Percentiles rank a stretch among this genome's conserved stretches.
Evolutionary conservation across 2,113 vertebrate species (phyloP).

Genomic region (Oreochromis niloticus): DNA sequence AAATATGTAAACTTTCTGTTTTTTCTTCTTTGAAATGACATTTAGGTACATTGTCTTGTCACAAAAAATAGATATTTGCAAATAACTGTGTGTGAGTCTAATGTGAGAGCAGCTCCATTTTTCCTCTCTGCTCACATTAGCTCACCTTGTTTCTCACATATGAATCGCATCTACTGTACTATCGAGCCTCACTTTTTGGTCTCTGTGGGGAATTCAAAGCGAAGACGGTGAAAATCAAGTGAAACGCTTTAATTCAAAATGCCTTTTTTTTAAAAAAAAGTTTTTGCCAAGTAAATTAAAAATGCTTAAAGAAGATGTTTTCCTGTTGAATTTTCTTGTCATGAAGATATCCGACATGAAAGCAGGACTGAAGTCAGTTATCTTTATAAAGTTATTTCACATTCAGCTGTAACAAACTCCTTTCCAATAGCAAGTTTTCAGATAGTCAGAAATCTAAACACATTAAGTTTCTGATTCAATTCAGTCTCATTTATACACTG

Average conservation of each 20-base stretch:
- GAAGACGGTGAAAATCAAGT: neutral
- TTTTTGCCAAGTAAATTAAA: slow-evolving; percentile 21
- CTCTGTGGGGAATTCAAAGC: neutral
- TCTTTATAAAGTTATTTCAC: neutral
- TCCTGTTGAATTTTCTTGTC: neutral
- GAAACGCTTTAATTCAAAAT: neutral
- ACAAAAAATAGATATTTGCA: neutral
- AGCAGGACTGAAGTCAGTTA: neutral
- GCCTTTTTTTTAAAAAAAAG: neutral
- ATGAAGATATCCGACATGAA: neutral
- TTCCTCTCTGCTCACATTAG: neutral
- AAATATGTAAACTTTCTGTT: neutral
- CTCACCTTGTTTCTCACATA: neutral
- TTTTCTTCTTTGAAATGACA: neutral
- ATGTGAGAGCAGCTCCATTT: neutral
- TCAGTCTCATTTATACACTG: neutral
- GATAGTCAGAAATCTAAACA: neutral
- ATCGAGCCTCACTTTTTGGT: slow-evolving; percentile 16
- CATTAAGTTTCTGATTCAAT: neutral
- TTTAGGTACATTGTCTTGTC: slow-evolving; percentile 10
- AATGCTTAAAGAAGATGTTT: neutral
- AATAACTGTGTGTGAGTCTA: neutral
- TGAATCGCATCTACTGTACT: slow-evolving; percentile 19
- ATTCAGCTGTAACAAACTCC: neutral
- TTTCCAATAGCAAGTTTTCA: neutral